These are phyloP conservation scores for Cyphotilapia sp. DNA, from an alignment of 2,113 vertebrate species.

Conservation along the genomic window DNA sequence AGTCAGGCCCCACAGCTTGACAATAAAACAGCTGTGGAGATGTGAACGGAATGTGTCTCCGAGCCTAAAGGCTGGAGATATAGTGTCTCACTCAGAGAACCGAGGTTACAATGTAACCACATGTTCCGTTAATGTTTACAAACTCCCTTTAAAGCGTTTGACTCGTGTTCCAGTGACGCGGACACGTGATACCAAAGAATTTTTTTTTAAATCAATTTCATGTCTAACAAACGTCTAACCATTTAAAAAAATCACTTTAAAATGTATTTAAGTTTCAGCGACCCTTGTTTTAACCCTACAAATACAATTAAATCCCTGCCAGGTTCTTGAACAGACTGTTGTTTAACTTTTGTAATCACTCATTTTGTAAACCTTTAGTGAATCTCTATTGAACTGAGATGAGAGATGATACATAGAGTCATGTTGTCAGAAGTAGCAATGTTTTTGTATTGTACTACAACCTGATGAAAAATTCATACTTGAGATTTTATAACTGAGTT, in stretches of 20 bases:
- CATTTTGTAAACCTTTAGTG: neutral
- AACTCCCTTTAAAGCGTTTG: neutral
- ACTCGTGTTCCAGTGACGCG: neutral
- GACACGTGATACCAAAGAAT: slow-evolving; percentile 8
- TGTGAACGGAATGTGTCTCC: neutral
- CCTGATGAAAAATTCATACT: neutral
- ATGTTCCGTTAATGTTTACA: slow-evolving; percentile 47
- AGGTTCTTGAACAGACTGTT: neutral
- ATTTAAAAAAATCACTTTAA: neutral
- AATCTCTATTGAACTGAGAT: neutral
- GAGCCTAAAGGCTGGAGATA: neutral
- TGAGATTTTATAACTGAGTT: neutral
- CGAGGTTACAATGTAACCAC: neutral
- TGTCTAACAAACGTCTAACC: neutral
- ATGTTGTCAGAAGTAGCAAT: neutral
- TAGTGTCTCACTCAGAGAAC: neutral
- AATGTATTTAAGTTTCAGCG: neutral
- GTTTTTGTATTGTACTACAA: neutral
- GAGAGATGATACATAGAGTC: neutral
- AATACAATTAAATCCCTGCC: neutral
- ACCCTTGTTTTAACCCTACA: neutral
- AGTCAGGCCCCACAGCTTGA: neutral
- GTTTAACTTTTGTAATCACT: neutral
- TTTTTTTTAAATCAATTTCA: neutral
- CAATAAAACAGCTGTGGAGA: neutral